Evolutionary conservation across 1,140 invertebrate species (phyloP), one percentile per base, ranked within the genome.

Genomic region (Trichonephila clavipes): DNA sequence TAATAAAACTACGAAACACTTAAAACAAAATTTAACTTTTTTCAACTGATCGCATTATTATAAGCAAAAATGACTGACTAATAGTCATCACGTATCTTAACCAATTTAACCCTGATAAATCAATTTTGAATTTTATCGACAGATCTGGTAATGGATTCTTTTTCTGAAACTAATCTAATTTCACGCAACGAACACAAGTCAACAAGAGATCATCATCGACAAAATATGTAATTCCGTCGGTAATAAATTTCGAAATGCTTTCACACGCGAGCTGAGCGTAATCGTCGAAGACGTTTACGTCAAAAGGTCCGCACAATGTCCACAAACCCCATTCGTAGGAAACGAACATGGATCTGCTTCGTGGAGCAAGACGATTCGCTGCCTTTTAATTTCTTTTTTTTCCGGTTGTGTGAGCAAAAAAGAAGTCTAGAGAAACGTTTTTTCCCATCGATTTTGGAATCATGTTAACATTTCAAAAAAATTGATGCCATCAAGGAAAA

Each of bases 321-420:
- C 69, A 77, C 69, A 77, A 77, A 77, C 24, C 69, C 28, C 69
- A 34, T 77, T 77, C 24, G 14, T 28, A 34, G 28, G 24, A 58
- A 83, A 7, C 44, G 44, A 82, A 83, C 40, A 51, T 59, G 82
- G 82, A 51, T 58, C 19, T 28, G 82, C 82, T 83, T 21, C 82
- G 21, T 12, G 28, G 19, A 83, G 82, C 82, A 24, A 44, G 24
- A n/a, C 40, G 40, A n/a, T 51, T 82, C 40, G 44, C 1, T 51
- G 19, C 40, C 82, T 59, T 83, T 83, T 83, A 83, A 83, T 83
- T 83, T 83, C 82, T 44, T 58, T 83, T n/a, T 51, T 83, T 83
- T 83, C 82, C 82, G 82, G 40, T 58, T 59, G 40, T 24, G 6
- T 10, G 82, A 83, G 51, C 16, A 83, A 83, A 51, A 24, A 59